Conservation (phyloP, 2,888 invertebrate genomes). For the Drosophila aldrichi region DNA sequence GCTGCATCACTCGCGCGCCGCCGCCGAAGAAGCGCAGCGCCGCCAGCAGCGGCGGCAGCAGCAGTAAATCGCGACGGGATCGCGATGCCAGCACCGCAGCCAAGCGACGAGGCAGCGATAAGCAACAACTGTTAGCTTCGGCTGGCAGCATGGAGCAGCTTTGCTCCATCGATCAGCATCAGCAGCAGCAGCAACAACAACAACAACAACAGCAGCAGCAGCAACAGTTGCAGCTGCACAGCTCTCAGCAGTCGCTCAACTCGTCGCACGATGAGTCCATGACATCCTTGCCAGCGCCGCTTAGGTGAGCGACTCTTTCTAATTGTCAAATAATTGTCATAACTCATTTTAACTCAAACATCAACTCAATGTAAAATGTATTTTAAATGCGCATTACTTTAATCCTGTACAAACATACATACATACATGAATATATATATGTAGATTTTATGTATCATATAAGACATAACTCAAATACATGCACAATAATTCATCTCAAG, state of each 20-base stretch:
- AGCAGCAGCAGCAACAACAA: constrained; percentile 69
- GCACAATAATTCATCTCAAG: neutral
- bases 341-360: neutral
- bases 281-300: constrained; percentile 83
- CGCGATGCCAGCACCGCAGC: constrained; percentile 78
- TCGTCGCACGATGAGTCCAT: constrained; percentile 85
- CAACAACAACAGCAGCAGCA: constrained; percentile 66
- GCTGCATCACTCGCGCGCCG: constrained; percentile 94
- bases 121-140: constrained; percentile 52
- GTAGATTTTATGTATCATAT: neutral
- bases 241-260: constrained; percentile 82
- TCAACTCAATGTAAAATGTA: neutral
- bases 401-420: neutral
- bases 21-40: constrained; percentile 88
- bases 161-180: constrained; percentile 49
- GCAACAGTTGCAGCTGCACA: constrained; percentile 76
- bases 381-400: neutral
- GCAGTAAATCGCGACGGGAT: constrained; percentile 86
- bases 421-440: neutral
- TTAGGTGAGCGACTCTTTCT: constrained; percentile 76
- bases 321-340: neutral
- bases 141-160: constrained; percentile 52
- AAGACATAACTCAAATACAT: constrained; percentile 1
- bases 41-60: constrained; percentile 81
- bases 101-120: constrained; percentile 69